A percentile compares a stretch with the other conserved stretches of the same genome.
Conservation (phyloP, 2,888 invertebrate species). For the Cepaea hortensis region DNA sequence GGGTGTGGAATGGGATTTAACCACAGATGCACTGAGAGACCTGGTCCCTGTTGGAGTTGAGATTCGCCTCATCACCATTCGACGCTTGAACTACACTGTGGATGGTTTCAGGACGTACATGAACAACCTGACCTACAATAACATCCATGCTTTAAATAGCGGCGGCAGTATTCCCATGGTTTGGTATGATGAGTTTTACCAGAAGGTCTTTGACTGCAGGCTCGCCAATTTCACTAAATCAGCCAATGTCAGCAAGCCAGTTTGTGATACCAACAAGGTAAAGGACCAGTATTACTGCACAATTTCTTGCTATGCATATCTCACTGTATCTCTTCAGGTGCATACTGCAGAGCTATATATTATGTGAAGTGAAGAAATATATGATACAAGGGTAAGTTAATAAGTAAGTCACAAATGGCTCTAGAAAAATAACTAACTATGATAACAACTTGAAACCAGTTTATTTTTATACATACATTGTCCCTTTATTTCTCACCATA, state of each 20-base stretch:
- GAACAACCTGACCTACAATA: constrained; percentile 46
- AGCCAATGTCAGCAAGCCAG: constrained; percentile 6
- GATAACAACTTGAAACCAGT: no score
- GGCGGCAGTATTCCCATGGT: constrained; percentile 68
- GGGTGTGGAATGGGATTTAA: constrained; percentile 52
- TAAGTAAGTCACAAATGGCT: no score
- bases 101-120: constrained; percentile 65
- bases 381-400: no score
- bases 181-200: constrained; percentile 77
- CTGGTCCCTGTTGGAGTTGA: neutral
- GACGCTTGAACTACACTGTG: constrained; percentile 57
- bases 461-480: no score
- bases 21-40: neutral
- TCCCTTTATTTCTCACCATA: no score
- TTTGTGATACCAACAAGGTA: constrained; percentile 39
- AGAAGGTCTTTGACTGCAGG: constrained; percentile 64
- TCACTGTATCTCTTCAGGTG: no score
- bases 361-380: no score
- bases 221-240: constrained; percentile 53
- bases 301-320: no score
- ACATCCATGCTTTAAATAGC: constrained; percentile 53
- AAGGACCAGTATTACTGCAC: neutral
- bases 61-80: neutral
- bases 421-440: no score
- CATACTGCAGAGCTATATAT: no score